Evolutionary conservation across 2,888 invertebrate species (phyloP).

Genomic region (Apodemia zela): DNA sequence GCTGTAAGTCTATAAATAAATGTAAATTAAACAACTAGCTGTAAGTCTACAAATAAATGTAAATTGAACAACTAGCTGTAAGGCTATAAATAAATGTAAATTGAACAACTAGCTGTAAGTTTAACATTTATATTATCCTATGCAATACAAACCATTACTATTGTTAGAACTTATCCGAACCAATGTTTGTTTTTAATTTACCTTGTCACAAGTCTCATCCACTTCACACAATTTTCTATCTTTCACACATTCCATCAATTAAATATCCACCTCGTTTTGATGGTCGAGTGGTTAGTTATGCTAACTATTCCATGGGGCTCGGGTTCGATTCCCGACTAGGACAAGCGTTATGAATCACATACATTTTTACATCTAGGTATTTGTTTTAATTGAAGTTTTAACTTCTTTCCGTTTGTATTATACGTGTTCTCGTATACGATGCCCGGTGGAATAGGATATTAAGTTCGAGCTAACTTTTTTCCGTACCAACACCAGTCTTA

Average conservation of each 20-base stretch:
- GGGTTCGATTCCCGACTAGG: background rate
- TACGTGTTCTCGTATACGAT: too few relatives aligned
- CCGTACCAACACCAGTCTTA: too few relatives aligned
- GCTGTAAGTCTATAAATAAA: too few relatives aligned
- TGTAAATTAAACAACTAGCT: too few relatives aligned
- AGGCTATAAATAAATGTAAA: background rate
- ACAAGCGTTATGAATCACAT: background rate
- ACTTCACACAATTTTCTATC: background rate
- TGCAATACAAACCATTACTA: background rate
- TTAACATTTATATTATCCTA: background rate
- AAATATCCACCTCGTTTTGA: background rate
- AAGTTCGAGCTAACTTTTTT: too few relatives aligned
- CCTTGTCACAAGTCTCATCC: background rate
- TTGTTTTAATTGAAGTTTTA: too few relatives aligned
- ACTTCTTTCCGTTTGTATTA: too few relatives aligned
- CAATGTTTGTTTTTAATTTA: slow-evolving; percentile 3
- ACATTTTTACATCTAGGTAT: too few relatives aligned
- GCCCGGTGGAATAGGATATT: too few relatives aligned
- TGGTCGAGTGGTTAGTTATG: background rate
- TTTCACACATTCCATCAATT: background rate
- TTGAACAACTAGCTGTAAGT: background rate
- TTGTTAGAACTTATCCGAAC: slow-evolving; percentile 1
- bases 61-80: too few relatives aligned
- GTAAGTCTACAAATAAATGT: too few relatives aligned
- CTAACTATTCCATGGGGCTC: background rate